Base-by-base conservation (phyloP, 1,140 invertebrate genomes). In the Orchestia grillus region DNA sequence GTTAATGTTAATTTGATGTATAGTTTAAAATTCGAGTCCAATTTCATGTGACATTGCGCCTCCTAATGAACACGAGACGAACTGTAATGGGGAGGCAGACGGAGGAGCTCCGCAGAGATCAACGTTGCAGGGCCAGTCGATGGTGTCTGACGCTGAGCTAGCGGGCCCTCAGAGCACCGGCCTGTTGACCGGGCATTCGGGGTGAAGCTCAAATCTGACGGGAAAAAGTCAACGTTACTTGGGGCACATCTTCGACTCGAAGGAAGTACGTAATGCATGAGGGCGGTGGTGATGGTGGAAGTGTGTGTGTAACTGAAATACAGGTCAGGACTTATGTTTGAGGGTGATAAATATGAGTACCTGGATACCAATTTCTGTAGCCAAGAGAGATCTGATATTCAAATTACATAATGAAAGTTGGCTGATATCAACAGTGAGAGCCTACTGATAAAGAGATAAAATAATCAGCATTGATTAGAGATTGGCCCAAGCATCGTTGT, bases 151-250 rank as follows among this genome's bases (percentile, higher is more conserved):
- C 88, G 41, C 41, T 28, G 11, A 11, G 28, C 36, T 23, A 8
- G 36, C 11, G 62, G 62, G 62, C 62, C 88, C 15, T 90, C 88
- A 90, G 15, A 90, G 88, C 88, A 90, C 88, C n/a, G 88, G 88
- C 43, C 88, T 41, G 41, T 90, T 90, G 0, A 90, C 88, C 0
- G 88, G 88, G 88, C 88, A 90, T 28, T 90, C 88, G 28, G 88
- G 88, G 88, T 90, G 88, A 41, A 90, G 88, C 28, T 90, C 88
- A 90, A 90, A 90, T 36, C 88, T 90, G 88, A 77, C 41, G 28
- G 43, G 15, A 90, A 36, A 90, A 42, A 90, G 4, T 90, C 15
- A 90, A 41, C 41, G 15, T 90, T 44, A 90, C 11, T 90, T 44
- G 11, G 3, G n/a, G 41, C 16, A 44, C n/a, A 41, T 8, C 15